Evolutionary conservation across 2,888 invertebrate species (phyloP).

Genomic region (Diaprepes abbreviatus): DNA sequence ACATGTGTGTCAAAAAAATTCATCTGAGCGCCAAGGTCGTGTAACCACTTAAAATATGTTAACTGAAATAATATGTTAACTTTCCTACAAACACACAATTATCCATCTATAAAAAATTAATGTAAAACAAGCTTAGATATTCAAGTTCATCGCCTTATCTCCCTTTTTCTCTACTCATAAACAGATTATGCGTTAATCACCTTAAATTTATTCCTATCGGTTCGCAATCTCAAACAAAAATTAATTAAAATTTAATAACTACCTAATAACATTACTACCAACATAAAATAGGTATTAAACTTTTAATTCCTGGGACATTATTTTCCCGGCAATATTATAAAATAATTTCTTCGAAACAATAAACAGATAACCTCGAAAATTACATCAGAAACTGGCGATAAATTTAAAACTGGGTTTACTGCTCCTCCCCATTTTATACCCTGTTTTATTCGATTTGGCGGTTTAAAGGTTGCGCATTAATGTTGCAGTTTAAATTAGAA

Average conservation of each 20-base stretch:
- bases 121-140: too few species aligned
- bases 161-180: too few species aligned
- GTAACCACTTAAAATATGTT: too few species aligned
- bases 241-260: neutral
- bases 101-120: too few species aligned
- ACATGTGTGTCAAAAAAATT: too few species aligned
- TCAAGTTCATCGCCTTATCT: too few species aligned
- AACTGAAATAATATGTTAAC: too few species aligned
- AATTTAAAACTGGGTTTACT: neutral
- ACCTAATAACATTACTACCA: neutral
- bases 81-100: too few species aligned
- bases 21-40: too few species aligned
- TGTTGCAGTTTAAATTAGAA: neutral
- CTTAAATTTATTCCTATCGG: too few species aligned
- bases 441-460: neutral
- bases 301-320: neutral
- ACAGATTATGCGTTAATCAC: too few species aligned
- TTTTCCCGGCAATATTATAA: neutral
- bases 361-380: neutral
- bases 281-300: neutral
- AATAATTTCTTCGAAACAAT: neutral
- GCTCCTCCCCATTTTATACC: neutral
- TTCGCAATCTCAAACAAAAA: neutral
- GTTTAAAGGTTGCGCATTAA: neutral
- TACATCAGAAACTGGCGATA: neutral